Evolutionary conservation across 1,140 invertebrate genomes (phyloP), one percentile per base, ranked within the genome.

Genomic region (Pissodes strobi): DNA sequence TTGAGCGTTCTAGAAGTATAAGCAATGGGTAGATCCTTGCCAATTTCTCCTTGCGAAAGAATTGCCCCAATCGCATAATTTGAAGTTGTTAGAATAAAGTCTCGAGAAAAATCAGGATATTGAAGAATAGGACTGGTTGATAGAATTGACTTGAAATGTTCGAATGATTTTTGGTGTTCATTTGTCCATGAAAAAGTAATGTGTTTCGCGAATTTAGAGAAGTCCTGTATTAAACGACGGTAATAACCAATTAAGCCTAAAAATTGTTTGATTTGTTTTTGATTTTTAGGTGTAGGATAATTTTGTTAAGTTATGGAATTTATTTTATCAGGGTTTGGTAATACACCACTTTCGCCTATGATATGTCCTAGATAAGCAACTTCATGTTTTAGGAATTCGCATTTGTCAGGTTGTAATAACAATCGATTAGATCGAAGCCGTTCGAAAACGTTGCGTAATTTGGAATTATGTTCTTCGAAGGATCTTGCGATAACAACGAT

Each of bases 321-420:
- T 2, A 80, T 70, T 75, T 82, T 83, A 2, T 68, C 48, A 12
- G 74, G 78, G 65, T 81, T 73, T 4, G 80, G 79, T 55, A 62
- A 65, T 2, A 84, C 70, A 10, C 82, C 81, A 2, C 78, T 48
- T 34, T 69, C 55, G 12, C 43, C 68, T 30, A 78, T 72, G 9
- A 76, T 48, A 63, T 78, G 75, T 23, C 74, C 72, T 46, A 76
- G 60, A 68, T 76, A 78, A 17, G 22, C 37, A 12, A 72, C 68
- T 70, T 75, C 73, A 41, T 53, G 65, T 18, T 41, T 38, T 19
- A 80, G 58, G 66, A 79, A 79, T 59, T 79, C 69, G 45, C 77
- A 79, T 71, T 82, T 81, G 13, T 76, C 71, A 12, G 66, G 66
- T 46, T 68, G 66, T 12, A 68, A 23, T 46, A 48, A 18, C 9